A percentile compares a stretch with the other conserved stretches of the same genome.
phyloP scores from a whole-genome alignment of 1,140 invertebrate species.

The Drosophila asahinai region DNA sequence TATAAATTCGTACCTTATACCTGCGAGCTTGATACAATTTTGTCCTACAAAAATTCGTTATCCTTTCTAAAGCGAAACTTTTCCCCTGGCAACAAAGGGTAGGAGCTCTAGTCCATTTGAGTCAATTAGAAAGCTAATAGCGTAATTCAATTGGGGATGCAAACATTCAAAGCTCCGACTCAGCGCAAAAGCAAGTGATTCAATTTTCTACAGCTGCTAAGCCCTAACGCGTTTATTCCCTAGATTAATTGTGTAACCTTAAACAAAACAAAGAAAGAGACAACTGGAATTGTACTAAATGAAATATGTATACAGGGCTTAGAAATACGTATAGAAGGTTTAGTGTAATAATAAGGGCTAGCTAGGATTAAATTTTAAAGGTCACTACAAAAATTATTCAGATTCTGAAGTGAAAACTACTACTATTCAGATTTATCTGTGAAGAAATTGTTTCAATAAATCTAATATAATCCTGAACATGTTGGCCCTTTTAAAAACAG shows the following conservation, averaged over 20 bases:
- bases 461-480: not conserved
- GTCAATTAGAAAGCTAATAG: constrained; percentile 40
- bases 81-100: constrained; percentile 27
- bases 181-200: constrained; percentile 37
- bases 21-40: constrained; percentile 1
- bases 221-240: constrained; percentile 23
- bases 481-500: too few relatives aligned
- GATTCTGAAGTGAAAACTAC: not conserved
- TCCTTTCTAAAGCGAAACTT: not conserved
- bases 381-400: not conserved
- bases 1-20: constrained; percentile 8
- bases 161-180: constrained; percentile 44
- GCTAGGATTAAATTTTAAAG: not conserved
- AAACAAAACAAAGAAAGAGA: constrained; percentile 10
- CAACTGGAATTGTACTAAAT: constrained; percentile 18
- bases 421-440: not conserved
- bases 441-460: not conserved
- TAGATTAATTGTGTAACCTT: constrained; percentile 36
- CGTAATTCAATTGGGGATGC: constrained; percentile 50
- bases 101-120: constrained; percentile 29
- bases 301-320: not conserved
- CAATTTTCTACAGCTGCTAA: constrained; percentile 47
- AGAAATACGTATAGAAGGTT: not conserved
- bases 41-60: constrained; percentile 8
- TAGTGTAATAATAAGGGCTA: too few relatives aligned